These are phyloP conservation scores for Formica exsecta DNA, from an alignment of 1,140 invertebrate genomes.

Conservation along the genomic window DNA sequence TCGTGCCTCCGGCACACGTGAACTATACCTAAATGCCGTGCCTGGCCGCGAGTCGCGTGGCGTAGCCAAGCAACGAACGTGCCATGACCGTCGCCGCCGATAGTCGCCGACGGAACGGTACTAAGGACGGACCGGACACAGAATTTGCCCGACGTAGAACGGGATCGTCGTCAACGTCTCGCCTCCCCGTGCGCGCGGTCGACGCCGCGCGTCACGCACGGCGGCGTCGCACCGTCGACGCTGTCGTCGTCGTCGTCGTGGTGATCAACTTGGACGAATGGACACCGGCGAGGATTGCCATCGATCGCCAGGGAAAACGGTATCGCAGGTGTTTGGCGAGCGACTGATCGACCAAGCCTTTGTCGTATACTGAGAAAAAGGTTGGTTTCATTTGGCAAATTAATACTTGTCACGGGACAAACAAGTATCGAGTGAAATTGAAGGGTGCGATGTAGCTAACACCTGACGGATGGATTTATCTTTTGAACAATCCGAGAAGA, in stretches of 20 bases:
- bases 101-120: conserved; percentile 81
- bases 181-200: conserved; percentile 9
- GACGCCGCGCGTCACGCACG: conserved; percentile 2
- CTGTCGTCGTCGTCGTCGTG: conserved; percentile 11
- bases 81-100: conserved; percentile 77
- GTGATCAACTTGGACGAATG: background rate
- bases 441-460: conserved; percentile 1
- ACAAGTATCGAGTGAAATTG: conserved; percentile 4
- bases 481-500: background rate
- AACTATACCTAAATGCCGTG: conserved; percentile 58
- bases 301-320: conserved; percentile 44
- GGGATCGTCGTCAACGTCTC: background rate
- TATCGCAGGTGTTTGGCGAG: conserved; percentile 13
- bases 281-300: conserved; percentile 31
- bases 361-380: conserved; percentile 9
- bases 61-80: conserved; percentile 84
- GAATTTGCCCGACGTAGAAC: background rate
- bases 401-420: conserved; percentile 12
- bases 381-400: conserved; percentile 30
- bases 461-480: background rate
- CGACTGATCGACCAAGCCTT: conserved; percentile 42
- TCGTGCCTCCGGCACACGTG: conserved; percentile 40
- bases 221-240: conserved; percentile 26
- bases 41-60: conserved; percentile 66
- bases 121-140: conserved; percentile 66